Conservation (phyloP, 23 tunicate genomes). For the Halocynthia roretzi region DNA sequence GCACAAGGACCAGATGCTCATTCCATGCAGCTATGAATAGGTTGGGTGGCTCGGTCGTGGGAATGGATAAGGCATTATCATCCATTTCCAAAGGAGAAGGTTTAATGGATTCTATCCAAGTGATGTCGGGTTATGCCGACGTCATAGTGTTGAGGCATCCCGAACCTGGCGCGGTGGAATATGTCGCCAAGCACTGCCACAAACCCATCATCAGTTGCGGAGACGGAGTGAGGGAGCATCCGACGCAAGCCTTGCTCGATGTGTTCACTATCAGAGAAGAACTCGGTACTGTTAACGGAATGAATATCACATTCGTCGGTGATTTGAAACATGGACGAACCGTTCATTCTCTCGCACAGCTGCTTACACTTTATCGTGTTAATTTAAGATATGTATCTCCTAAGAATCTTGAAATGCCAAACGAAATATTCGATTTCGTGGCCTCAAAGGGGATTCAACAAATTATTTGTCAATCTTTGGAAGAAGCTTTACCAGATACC, state of each 20-base stretch:
- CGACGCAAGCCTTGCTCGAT: slow-evolving; percentile 89
- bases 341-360: slow-evolving; percentile 80
- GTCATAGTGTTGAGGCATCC: slow-evolving; percentile 89
- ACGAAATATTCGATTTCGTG: slow-evolving; percentile 73
- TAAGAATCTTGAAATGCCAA: slow-evolving; percentile 58
- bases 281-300: slow-evolving; percentile 93
- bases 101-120: slow-evolving; percentile 67
- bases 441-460: slow-evolving; percentile 46
- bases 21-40: slow-evolving; percentile 89
- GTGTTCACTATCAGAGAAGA: slow-evolving; percentile 93
- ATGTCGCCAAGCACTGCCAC: slow-evolving; percentile 31
- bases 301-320: slow-evolving; percentile 86
- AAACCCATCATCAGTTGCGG: slow-evolving; percentile 83
- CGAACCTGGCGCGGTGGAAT: slow-evolving; percentile 64
- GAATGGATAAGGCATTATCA: slow-evolving; percentile 56
- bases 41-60: slow-evolving; percentile 78
- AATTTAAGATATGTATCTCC: slow-evolving; percentile 64
- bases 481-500: slow-evolving; percentile 83
- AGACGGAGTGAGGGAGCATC: slow-evolving; percentile 90
- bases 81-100: slow-evolving; percentile 77
- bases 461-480: slow-evolving; percentile 44
- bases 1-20: slow-evolving; percentile 78
- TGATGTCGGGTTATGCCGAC: slow-evolving; percentile 70
- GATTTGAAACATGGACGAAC: slow-evolving; percentile 93
- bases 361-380: slow-evolving; percentile 74